These are phyloP conservation scores for Calycopis cecrops DNA, from an alignment of 1,140 invertebrate genomes.

Conservation along the genomic window DNA sequence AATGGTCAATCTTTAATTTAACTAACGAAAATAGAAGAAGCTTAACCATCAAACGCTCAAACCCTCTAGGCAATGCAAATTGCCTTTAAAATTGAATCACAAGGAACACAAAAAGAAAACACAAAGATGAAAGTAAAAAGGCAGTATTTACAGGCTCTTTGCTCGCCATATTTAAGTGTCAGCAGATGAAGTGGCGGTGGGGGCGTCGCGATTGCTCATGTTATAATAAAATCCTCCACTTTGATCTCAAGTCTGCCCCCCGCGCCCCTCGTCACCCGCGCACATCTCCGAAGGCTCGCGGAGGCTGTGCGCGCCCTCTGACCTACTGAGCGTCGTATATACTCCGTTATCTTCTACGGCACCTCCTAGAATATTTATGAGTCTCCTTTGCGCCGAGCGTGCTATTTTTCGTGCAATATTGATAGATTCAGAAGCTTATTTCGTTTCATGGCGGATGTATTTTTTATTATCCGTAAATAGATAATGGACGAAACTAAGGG, in stretches of 20 bases:
- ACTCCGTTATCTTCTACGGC: neutral
- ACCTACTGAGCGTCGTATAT: neutral
- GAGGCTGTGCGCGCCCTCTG: neutral
- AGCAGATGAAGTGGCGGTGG: constrained; percentile 41
- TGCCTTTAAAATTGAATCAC: too few relatives aligned
- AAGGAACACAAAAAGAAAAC: constrained; percentile 1
- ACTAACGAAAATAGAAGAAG: too few relatives aligned
- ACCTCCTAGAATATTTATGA: constrained; percentile 3
- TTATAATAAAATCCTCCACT: constrained; percentile 58
- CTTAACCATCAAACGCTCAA: too few relatives aligned
- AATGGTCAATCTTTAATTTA: too few relatives aligned
- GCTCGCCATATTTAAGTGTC: constrained; percentile 23
- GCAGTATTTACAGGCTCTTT: constrained; percentile 24
- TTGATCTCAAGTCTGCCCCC: constrained; percentile 51
- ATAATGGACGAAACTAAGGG: neutral
- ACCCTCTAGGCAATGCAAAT: too few relatives aligned
- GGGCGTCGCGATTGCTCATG: constrained; percentile 38
- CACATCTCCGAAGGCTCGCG: constrained; percentile 37
- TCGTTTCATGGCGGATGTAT: neutral
- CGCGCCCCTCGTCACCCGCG: constrained; percentile 50
- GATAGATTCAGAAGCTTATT: constrained; percentile 4
- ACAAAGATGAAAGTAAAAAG: constrained; percentile 17
- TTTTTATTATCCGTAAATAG: neutral
- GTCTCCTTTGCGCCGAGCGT: neutral
- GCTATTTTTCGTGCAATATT: constrained; percentile 10